Evolutionary conservation across 2,797 vertebrate species (phyloP).

Genomic region (Onychomys leucogaster): DNA sequence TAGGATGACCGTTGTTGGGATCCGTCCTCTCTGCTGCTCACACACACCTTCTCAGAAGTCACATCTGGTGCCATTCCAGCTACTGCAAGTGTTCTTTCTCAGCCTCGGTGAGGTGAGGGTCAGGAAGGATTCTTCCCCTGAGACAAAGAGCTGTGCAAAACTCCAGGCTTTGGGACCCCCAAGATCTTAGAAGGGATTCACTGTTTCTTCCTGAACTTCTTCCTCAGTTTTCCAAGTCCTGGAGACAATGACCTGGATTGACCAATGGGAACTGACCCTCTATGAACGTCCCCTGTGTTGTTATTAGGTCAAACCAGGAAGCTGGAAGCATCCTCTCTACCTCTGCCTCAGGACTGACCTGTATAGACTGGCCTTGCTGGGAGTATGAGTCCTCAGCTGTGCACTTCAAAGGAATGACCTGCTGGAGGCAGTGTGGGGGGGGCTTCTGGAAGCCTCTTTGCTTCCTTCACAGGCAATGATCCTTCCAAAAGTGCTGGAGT

Average conservation of each 20-base stretch:
- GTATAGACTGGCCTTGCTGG: constrained; percentile 6
- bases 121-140: neutral
- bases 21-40: neutral
- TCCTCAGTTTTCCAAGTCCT: neutral
- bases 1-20: too few relatives aligned
- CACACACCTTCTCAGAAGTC: neutral
- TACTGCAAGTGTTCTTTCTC: neutral
- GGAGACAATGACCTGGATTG: neutral
- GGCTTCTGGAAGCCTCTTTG: constrained; percentile 33
- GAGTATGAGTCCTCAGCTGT: neutral
- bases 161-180: neutral
- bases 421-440: neutral
- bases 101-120: neutral
- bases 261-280: neutral
- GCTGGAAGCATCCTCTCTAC: neutral
- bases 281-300: constrained; percentile 3
- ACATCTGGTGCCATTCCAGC: neutral
- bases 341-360: neutral
- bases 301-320: constrained; percentile 48
- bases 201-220: constrained; percentile 4
- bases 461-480: neutral
- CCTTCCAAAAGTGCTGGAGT: neutral
- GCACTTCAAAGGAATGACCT: neutral
- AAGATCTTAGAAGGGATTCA: neutral
- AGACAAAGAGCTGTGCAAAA: constrained; percentile 15